phyloP scores from a whole-genome alignment of 2,888 invertebrate species.

The Vesta saturnalis region DNA sequence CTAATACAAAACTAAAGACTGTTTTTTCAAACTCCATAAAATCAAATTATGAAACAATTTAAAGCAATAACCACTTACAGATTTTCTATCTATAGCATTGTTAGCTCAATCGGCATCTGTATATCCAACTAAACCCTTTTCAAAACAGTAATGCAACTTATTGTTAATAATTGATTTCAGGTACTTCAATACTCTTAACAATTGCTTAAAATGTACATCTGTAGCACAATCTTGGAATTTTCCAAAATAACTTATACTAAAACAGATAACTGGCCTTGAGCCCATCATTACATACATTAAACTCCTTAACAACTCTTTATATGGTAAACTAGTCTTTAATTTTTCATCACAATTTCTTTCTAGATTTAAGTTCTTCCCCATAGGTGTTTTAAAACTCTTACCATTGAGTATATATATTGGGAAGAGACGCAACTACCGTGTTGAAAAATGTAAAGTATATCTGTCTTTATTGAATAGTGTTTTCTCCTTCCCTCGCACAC shows the following conservation, averaged over 20 bases:
- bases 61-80: too few relatives aligned
- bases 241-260: conserved; percentile 4
- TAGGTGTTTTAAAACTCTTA: conserved; percentile 2
- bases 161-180: background rate
- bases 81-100: too few relatives aligned
- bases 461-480: too few relatives aligned
- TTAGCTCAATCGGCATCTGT: too few relatives aligned
- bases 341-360: conserved; percentile 7
- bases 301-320: background rate
- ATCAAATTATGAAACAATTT: too few relatives aligned
- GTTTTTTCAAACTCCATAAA: too few relatives aligned
- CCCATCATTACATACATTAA: background rate
- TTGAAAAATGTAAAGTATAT: too few relatives aligned
- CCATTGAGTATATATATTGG: background rate
- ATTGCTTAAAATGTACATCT: conserved; percentile 4
- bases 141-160: too few relatives aligned
- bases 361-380: background rate
- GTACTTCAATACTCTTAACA: conserved; percentile 5
- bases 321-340: background rate
- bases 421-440: too few relatives aligned
- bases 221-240: background rate
- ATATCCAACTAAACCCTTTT: too few relatives aligned
- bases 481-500: too few relatives aligned
- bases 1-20: too few relatives aligned
- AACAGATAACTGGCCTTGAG: background rate